Evolutionary conservation across 2,888 invertebrate species (phyloP).

Genomic region (Drosophila pseudotakahashii): DNA sequence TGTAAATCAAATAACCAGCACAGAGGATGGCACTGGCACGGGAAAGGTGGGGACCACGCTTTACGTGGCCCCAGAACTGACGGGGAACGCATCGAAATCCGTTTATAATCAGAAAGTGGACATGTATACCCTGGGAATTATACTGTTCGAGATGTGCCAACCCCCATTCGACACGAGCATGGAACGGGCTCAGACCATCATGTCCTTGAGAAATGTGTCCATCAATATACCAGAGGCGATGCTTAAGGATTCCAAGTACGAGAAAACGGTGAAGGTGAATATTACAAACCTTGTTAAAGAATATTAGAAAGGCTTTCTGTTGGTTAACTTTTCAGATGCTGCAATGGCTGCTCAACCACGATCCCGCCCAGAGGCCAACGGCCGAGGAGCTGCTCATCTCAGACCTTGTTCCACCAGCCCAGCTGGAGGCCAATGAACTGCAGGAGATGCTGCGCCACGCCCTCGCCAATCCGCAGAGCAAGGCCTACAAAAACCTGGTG

Average conservation of each 20-base stretch:
- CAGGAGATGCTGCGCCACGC: slow-evolving; percentile 93
- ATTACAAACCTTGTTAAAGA: not conserved
- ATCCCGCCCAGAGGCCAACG: slow-evolving; percentile 92
- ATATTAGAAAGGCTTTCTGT: not conserved
- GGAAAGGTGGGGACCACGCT: slow-evolving; percentile 96
- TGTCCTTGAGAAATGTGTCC: slow-evolving; percentile 88
- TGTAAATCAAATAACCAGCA: slow-evolving; percentile 64
- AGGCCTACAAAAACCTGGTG: slow-evolving; percentile 90
- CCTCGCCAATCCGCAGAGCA: slow-evolving; percentile 91
- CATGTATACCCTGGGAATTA: slow-evolving; percentile 94
- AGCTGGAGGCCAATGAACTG: slow-evolving; percentile 93
- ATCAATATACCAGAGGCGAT: slow-evolving; percentile 90
- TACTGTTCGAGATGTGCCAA: slow-evolving; percentile 98
- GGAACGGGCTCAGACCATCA: slow-evolving; percentile 93
- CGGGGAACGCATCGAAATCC: slow-evolving; percentile 88
- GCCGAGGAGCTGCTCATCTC: slow-evolving; percentile 93
- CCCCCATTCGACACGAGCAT: slow-evolving; percentile 93
- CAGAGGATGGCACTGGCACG: slow-evolving; percentile 85
- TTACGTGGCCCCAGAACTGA: slow-evolving; percentile 97
- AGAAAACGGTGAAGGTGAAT: slow-evolving; percentile 84
- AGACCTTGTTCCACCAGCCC: slow-evolving; percentile 92
- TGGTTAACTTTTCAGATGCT: slow-evolving; percentile 82
- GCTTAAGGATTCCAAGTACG: slow-evolving; percentile 79
- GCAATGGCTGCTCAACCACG: slow-evolving; percentile 92
- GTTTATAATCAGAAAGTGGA: slow-evolving; percentile 95